Evolutionary conservation across 1,140 invertebrate genomes (phyloP).

Genomic region (Drosophila tsacasi): DNA sequence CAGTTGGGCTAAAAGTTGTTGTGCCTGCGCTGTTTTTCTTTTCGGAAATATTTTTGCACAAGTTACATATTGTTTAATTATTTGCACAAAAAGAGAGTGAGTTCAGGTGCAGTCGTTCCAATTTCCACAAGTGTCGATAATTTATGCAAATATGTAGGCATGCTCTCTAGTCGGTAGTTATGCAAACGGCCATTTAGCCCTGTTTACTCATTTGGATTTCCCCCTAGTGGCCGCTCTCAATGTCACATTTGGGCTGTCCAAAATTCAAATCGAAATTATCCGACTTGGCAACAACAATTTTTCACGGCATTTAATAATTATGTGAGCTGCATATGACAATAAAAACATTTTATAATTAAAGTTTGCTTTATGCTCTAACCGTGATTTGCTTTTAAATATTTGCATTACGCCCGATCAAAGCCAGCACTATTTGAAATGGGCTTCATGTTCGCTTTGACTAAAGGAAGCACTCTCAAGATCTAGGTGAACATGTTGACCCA

Average conservation of each 20-base stretch:
- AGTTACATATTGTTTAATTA: constrained; percentile 66
- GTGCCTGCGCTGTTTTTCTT: constrained; percentile 25
- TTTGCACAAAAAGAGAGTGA: constrained; percentile 64
- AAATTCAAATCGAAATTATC: constrained; percentile 36
- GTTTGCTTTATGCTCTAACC: constrained; percentile 56
- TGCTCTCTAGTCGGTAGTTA: constrained; percentile 38
- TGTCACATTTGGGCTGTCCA: constrained; percentile 49
- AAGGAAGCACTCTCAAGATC: constrained; percentile 34
- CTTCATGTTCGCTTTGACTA: constrained; percentile 22
- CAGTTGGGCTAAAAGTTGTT: constrained; percentile 23
- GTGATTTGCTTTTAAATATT: constrained; percentile 57
- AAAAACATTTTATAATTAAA: constrained; percentile 51
- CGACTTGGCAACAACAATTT: constrained; percentile 30
- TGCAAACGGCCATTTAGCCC: constrained; percentile 36
- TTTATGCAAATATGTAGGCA: constrained; percentile 55
- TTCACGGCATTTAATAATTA: constrained; percentile 50
- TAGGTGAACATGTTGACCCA: constrained; percentile 41
- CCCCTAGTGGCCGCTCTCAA: constrained; percentile 34
- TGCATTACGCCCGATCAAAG: constrained; percentile 21
- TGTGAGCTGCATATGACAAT: constrained; percentile 45
- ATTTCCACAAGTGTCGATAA: constrained; percentile 59
- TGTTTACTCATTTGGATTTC: constrained; percentile 53
- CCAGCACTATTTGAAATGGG: constrained; percentile 42
- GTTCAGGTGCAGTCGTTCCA: constrained; percentile 54
- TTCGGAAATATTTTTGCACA: constrained; percentile 64